Evolutionary conservation across 2,113 vertebrate genomes (phyloP).

Genomic region (Muntiacus muntjak): DNA sequence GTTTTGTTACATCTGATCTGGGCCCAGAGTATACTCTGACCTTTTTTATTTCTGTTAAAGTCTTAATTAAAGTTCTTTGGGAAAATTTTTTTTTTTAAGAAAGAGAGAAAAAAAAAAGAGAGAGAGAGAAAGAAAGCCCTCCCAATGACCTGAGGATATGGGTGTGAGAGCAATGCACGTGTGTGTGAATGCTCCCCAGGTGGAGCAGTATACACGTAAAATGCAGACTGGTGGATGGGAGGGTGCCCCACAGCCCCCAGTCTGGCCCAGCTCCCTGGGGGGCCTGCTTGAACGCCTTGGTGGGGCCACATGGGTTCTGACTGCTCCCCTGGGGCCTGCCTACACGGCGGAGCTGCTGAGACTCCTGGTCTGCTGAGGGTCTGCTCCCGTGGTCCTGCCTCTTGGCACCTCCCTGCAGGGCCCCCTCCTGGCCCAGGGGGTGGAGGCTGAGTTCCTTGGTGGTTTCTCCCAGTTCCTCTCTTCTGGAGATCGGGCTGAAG

Average conservation of each 20-base stretch:
- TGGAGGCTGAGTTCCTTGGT: not conserved
- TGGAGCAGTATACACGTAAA: accelerated
- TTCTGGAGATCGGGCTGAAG: not conserved
- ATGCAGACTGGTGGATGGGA: not conserved
- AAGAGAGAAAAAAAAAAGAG: too few species aligned
- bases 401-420: not conserved
- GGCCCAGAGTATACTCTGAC: not conserved
- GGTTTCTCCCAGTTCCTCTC: not conserved
- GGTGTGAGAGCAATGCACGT: accelerated
- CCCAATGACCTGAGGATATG: not conserved
- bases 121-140: not conserved
- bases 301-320: not conserved
- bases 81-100: not conserved
- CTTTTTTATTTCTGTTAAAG: not conserved
- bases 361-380: not conserved
- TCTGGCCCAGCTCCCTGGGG: not conserved
- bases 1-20: not conserved
- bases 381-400: not conserved
- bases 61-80: not conserved
- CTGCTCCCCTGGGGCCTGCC: not conserved
- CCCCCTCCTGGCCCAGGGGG: not conserved
- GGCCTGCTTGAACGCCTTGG: not conserved
- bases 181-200: too few species aligned
- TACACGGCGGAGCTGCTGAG: not conserved
- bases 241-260: not conserved